phyloP scores from a whole-genome alignment of 2,888 invertebrate genomes.

The Hirtodrosophila histrioides region DNA sequence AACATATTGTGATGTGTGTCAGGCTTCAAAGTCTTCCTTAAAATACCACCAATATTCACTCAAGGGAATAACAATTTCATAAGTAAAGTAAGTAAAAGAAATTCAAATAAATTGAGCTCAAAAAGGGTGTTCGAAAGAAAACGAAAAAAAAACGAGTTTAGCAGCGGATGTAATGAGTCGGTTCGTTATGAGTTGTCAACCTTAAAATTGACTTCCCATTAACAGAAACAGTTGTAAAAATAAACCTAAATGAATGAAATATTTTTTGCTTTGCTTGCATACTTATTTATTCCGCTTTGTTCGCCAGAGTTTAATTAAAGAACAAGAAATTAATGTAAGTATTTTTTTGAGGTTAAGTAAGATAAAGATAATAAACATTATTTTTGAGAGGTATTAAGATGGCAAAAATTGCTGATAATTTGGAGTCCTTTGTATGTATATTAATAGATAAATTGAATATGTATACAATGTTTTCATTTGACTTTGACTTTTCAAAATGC shows the following conservation, averaged over 20 bases:
- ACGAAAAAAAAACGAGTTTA: conserved; percentile 31
- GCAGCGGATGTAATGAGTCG: conserved; percentile 18
- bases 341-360: conserved; percentile 2
- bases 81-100: background rate
- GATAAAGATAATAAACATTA: background rate
- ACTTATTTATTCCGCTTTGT: conserved; percentile 9
- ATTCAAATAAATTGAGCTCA: conserved; percentile 5
- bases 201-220: conserved; percentile 8
- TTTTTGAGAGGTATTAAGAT: too few species aligned
- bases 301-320: conserved; percentile 1
- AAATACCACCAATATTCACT: background rate
- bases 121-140: background rate
- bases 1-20: too few species aligned
- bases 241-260: conserved; percentile 37
- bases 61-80: background rate
- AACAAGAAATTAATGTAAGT: background rate
- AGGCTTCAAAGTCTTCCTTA: background rate
- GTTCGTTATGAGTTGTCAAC: conserved; percentile 18
- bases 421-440: too few species aligned
- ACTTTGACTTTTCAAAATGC: too few species aligned
- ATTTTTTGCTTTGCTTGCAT: background rate
- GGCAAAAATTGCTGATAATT: too few species aligned
- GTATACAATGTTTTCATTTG: too few species aligned
- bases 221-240: conserved; percentile 58
- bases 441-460: too few species aligned